Evolutionary conservation across 2,888 invertebrate genomes (phyloP), one percentile per base, ranked within the genome.

Genomic region (Phalera bucephala): DNA sequence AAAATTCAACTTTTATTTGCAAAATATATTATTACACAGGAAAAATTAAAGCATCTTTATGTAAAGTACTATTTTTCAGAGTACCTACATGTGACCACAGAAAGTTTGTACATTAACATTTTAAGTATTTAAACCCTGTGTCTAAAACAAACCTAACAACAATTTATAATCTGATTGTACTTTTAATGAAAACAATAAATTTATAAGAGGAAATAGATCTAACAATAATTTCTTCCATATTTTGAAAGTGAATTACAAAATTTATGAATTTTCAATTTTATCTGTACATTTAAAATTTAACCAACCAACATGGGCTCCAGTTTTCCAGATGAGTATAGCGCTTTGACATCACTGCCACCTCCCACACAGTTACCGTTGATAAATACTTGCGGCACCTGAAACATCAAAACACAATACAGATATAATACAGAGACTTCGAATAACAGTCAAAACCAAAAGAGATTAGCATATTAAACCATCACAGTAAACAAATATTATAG

Each of bases 361-460:
- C 99, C 99, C 37, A 99, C 90, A 72, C 95, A 99, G 70, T 94
- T 93, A 1, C 97, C 97, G 64, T 96, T 94, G 22, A 99, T 93
- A 79, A 99, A 99, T 1, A 99, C 97, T 66, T 98, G 93, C 0
- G 99, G 99, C 1, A 99, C 97, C 95, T 97, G 82, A 12, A 88
- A 90, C 45, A 38, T 31, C 10, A 17, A 17, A 40, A 48, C 17
- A n/a, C n/a, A n/a, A n/a, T n/a, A n/a, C n/a, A n/a, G n/a, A n/a
- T n/a, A n/a, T n/a, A n/a, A n/a, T n/a, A n/a, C n/a, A n/a, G n/a
- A n/a, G n/a, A n/a, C n/a, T n/a, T n/a, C n/a, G n/a, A n/a, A n/a
- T n/a, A n/a, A n/a, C n/a, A n/a, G n/a, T n/a, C n/a, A n/a, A n/a
- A n/a, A n/a, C n/a, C n/a, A n/a, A n/a, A n/a, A n/a, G n/a, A n/a